phyloP scores from a whole-genome alignment of 2,888 invertebrate genomes.

The Drosophila stalkeri region DNA sequence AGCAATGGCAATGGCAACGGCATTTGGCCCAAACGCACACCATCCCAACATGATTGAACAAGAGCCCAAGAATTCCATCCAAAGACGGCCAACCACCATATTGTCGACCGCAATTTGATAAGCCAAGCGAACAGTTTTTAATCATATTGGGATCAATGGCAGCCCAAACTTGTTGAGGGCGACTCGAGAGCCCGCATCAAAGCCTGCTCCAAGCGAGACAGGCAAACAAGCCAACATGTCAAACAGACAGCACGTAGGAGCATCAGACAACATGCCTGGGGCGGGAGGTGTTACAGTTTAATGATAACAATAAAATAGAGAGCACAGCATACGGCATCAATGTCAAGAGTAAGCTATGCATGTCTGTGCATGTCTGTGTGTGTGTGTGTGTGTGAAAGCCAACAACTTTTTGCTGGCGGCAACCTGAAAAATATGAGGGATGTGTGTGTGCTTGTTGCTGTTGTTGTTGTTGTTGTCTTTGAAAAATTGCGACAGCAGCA shows the following conservation, averaged over 20 bases:
- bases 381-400: slow-evolving; percentile 36
- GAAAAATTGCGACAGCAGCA: slow-evolving; percentile 73
- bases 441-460: slow-evolving; percentile 6
- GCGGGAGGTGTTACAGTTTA: slow-evolving; percentile 71
- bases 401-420: slow-evolving; percentile 61
- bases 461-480: slow-evolving; percentile 45
- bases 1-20: neutral
- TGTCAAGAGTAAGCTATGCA: slow-evolving; percentile 60
- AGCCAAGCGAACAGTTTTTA: slow-evolving; percentile 72
- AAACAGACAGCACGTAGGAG: slow-evolving; percentile 18
- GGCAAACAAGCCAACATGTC: slow-evolving; percentile 58
- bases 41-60: slow-evolving; percentile 9
- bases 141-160: slow-evolving; percentile 74
- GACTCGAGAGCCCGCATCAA: slow-evolving; percentile 53
- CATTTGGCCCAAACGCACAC: neutral
- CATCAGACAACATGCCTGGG: neutral
- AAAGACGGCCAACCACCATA: slow-evolving; percentile 36
- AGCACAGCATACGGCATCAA: slow-evolving; percentile 72
- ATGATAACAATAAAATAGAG: slow-evolving; percentile 81
- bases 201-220: slow-evolving; percentile 28
- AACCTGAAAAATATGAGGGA: slow-evolving; percentile 62
- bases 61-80: slow-evolving; percentile 1
- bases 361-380: slow-evolving; percentile 18
- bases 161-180: slow-evolving; percentile 74
- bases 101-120: slow-evolving; percentile 51